Base-by-base conservation (phyloP, 1,140 invertebrate genomes). In the Melanaphis sacchari region DNA sequence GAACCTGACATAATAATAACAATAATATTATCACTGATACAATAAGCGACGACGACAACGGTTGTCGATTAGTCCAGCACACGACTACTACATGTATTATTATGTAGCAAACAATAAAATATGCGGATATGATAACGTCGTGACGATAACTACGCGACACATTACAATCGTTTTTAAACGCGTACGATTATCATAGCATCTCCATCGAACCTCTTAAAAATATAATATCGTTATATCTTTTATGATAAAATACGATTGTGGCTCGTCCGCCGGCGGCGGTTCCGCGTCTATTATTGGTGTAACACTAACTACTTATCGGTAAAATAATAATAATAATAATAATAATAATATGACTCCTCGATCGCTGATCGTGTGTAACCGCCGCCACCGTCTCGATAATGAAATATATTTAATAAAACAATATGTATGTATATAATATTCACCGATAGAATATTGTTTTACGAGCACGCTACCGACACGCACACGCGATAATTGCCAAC, bases 401-500 rank as follows among this genome's bases (percentile, higher is more conserved):
- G 40, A 84, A 84, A 84, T 84, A 84, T 84, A 82, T 84, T 84
- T 84, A 41, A 84, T 84, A 84, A 41, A 15, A 41, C 38, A 15
- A 84, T 84, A 31, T 38, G n/a, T 21, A 81, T 21, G 21, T 40
- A 38, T 38, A 82, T 38, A 18, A 81, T 38, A 40, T 8, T 2
- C 38, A 41, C 36, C 38, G 36, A 18, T 84, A 40, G 24, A 84
- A 84, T 84, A 84, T 40, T 40, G 82, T 76, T 76, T 43, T 87
- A 87, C 18, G 41, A 43, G 41, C 84, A 87, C 84, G 84, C 84
- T 31, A 87, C 41, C 41, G 84, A 11, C 59, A 76, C 11, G 84
- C 84, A 87, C 84, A 87, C 84, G 84, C 84, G 84, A 87, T 87
- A 43, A 46, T 87, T 87, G 41, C 59, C 59, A 18, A 18, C 59